Percentiles rank a stretch among this genome's conserved stretches.
These are phyloP conservation scores for Lacanobia wlatinum DNA, from an alignment of 2,888 invertebrate genomes.

Conservation along the genomic window DNA sequence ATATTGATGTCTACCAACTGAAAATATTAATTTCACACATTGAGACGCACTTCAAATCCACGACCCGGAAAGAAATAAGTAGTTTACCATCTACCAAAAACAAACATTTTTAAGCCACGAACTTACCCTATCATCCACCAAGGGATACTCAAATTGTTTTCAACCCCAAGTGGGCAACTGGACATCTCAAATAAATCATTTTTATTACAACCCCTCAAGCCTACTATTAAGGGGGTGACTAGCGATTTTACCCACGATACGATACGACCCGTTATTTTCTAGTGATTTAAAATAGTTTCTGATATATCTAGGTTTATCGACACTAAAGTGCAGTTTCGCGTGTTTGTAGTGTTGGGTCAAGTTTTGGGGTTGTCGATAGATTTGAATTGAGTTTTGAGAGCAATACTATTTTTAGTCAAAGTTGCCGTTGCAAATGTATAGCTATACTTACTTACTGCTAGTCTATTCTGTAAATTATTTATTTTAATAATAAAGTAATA, in stretches of 20 bases:
- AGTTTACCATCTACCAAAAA: conserved; percentile 1
- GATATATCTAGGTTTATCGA: conserved; percentile 76
- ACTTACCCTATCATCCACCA: conserved; percentile 75
- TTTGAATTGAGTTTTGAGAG: conserved; percentile 2
- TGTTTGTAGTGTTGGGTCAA: conserved; percentile 66
- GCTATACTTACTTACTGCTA: too few species aligned
- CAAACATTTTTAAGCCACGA: conserved; percentile 60
- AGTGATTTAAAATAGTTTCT: conserved; percentile 83
- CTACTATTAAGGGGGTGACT: conserved; percentile 79
- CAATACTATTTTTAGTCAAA: neutral
- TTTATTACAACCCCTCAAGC: conserved; percentile 82
- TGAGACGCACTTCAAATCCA: neutral
- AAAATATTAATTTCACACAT: neutral
- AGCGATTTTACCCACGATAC: conserved; percentile 77
- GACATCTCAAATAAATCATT: conserved; percentile 89
- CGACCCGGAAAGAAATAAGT: conserved; percentile 7
- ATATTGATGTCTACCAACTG: too few species aligned
- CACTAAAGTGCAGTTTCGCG: conserved; percentile 84
- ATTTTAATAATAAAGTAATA: too few species aligned
- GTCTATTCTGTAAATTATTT: too few species aligned
- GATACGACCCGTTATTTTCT: conserved; percentile 68
- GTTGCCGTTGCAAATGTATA: neutral
- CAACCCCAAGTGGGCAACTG: conserved; percentile 83
- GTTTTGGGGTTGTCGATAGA: conserved; percentile 29
- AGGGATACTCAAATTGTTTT: conserved; percentile 86